Base-by-base conservation (phyloP, 2,113 vertebrate genomes). In the Melanostigma gelatinosum region DNA sequence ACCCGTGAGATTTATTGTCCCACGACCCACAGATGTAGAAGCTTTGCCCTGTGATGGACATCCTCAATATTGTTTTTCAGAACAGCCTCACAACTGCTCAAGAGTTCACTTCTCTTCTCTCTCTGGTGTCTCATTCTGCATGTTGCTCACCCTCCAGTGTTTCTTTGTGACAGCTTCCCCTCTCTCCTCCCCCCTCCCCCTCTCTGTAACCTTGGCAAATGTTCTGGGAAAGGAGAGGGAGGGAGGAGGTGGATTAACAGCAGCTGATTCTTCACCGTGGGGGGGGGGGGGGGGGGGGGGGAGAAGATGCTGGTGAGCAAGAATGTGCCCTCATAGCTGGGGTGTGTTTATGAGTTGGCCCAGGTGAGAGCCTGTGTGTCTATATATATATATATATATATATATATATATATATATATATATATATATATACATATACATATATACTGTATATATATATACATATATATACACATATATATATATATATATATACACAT, bases 41-140 rank as follows among this genome's bases (percentile, higher is more conserved):
- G 4, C 10, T n/a, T 60, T 38, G n/a, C 42, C 36, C 57, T 8
- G 55, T n/a, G 40, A 81, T 18, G 65, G 60, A 68, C 52, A 36
- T 38, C 68, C 22, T 71, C 61, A 8, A 38, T 4, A 4, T 4
- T 32, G 2, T 67, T 50, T 27, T 42, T 58, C 32, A 4, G 8
- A 4, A 32, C 57, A 75, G 57, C 36, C 48, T 29, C 44, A 24
- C 8, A 63, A 40, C 27, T 57, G 48, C 75, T 67, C 73, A 20
- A 40, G 10, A 16, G 44, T 32, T 32, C 32, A 32, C 32, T 32
- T 32, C 32, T 32, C 32, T 32, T 32, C 32, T 32, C 54, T 36
- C 32, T 85, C 80, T 38, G 57, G 69, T 83, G 74, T 79, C 85
- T 79, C 87, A 92, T 89, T 84, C 13, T 91, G 61, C 66, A 91